These are phyloP conservation scores for Horisme vitalbata DNA, from an alignment of 2,888 invertebrate genomes.

Conservation along the genomic window DNA sequence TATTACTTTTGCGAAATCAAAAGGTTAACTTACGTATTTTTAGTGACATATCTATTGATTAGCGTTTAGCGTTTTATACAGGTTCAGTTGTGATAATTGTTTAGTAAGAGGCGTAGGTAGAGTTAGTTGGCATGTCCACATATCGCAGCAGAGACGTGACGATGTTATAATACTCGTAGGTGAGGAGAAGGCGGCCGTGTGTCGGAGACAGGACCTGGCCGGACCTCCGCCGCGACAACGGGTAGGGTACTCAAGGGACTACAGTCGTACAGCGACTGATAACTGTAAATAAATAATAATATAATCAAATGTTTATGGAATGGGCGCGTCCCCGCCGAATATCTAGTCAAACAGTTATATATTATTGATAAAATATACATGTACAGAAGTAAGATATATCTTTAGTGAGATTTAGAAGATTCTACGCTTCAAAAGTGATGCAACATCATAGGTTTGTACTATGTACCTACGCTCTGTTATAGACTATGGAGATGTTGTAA, in stretches of 20 bases:
- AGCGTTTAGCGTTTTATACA: slow-evolving; percentile 25
- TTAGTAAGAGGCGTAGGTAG: slow-evolving; percentile 1
- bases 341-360: slow-evolving; percentile 27
- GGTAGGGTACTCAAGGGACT: slow-evolving; percentile 14
- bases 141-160: slow-evolving; percentile 10
- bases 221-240: neutral
- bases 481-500: slow-evolving; percentile 5
- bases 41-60: slow-evolving; percentile 30
- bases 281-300: slow-evolving; percentile 34
- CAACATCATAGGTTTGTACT: slow-evolving; percentile 8
- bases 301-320: slow-evolving; percentile 15
- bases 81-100: slow-evolving; percentile 30
- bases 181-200: neutral
- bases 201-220: no score
- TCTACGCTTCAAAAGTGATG: slow-evolving; percentile 13
- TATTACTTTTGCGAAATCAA: slow-evolving; percentile 11
- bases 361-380: slow-evolving; percentile 19
- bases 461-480: slow-evolving; percentile 2
- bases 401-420: slow-evolving; percentile 21
- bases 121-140: slow-evolving; percentile 12
- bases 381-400: slow-evolving; percentile 17
- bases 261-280: slow-evolving; percentile 14
- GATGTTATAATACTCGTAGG: neutral
- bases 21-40: slow-evolving; percentile 19
- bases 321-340: slow-evolving; percentile 26